Evolutionary conservation across 35 echinoderm and acorn worm species (phyloP).

Genomic region (Diadema setosum): DNA sequence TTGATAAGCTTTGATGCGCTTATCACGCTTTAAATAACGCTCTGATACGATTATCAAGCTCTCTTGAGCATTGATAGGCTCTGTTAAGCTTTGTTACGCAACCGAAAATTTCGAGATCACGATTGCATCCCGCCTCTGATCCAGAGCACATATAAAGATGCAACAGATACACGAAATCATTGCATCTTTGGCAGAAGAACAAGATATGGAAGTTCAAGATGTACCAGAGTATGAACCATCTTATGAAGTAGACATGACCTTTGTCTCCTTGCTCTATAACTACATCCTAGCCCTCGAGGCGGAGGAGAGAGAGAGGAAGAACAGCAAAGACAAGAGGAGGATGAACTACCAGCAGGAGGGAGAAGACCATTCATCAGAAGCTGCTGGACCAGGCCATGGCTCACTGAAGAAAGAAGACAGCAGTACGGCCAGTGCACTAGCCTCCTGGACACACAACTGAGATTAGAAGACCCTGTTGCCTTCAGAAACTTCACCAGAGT

Average conservation of each 20-base stretch:
- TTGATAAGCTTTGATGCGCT: no score
- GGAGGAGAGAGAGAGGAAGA: neutral
- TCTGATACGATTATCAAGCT: no score
- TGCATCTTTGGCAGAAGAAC: neutral
- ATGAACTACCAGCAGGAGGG: constrained; percentile 21
- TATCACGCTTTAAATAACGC: no score
- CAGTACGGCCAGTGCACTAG: constrained; percentile 13
- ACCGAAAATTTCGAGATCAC: no score
- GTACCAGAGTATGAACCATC: neutral
- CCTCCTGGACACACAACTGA: constrained; percentile 17
- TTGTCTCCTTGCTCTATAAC: constrained; percentile 4
- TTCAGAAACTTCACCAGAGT: constrained; percentile 23
- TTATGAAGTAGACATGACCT: neutral
- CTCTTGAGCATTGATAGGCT: no score
- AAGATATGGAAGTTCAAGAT: neutral
- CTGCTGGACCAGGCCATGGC: constrained; percentile 26
- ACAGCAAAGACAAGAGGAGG: no score
- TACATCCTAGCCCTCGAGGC: constrained; percentile 13
- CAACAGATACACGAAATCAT: neutral
- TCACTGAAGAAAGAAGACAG: constrained; percentile 29
- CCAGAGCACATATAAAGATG: neutral
- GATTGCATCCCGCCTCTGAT: neutral
- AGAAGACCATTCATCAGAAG: constrained; percentile 35
- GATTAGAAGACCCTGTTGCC: constrained; percentile 15
- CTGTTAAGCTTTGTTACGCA: no score